Base-by-base conservation (phyloP, 2,113 vertebrate species). In the Sceloporus undulatus region DNA sequence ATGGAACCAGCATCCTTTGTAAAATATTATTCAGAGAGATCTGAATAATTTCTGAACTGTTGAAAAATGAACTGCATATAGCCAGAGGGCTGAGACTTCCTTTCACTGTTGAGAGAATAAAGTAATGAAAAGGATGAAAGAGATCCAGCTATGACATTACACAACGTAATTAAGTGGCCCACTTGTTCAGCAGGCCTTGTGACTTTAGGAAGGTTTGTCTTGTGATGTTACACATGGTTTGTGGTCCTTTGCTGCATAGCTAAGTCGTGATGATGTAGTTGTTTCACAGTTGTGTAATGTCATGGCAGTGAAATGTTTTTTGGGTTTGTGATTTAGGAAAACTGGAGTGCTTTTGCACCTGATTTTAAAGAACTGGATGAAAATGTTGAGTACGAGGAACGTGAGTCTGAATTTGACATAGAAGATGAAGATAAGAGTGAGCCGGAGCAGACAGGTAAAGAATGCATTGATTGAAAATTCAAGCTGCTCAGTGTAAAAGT, bases 341-440 rank as follows among this genome's bases (percentile, higher is more conserved):
- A 99, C 95, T 99, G 99, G 99, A 99, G 99, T 75, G 99, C 99
- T 2, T 99, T 99, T 82, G 99, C 99, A 0, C 99, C 99, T 0
- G 99, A 99, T 95, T 99, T 99, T 91, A 99, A 99, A 95, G 99
- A 99, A 91, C 92, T 99, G 96, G 99, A 99, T 77, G 99, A 99
- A 93, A 99, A 99, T 0, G 99, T 99, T 52, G 99, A 99, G 79
- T 99, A 99, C 2, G 99, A 99, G 89, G 99, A 99, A 94, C 96
- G 98, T 76, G 99, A 99, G 89, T 99, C 99, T 0, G 99, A 99
- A 92, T 99, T 99, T 29, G 99, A 99, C 93, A 99, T 99, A 4
- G 99, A 99, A 94, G 99, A 99, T 21, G 99, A 99, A 96, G 99
- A 99, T 90, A 99, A 99, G 96, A 99, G 99, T 62, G 99, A 99